Evolutionary conservation across 2,113 vertebrate species (phyloP), one percentile per base, ranked within the genome.

Genomic region (Cryptotis parvus): DNA sequence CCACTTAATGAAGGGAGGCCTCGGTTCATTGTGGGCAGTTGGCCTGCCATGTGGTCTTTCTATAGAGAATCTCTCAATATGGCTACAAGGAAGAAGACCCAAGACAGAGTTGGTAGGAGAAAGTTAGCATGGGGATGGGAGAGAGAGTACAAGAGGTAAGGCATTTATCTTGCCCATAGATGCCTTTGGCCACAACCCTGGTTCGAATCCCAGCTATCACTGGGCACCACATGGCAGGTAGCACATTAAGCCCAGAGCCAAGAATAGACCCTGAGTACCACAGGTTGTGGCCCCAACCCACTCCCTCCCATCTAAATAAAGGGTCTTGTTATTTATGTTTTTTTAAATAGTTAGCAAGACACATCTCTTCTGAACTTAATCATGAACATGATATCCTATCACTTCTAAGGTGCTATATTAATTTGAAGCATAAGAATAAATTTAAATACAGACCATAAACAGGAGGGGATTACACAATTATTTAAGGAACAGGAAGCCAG

Each of bases 41-140:
- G 84, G n/a, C 37, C 81, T 92, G 68, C 12, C 6, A 76, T 14
- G 14, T 49, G 37, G 24, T 6, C 45, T 93, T 91, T 88, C 74
- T 31, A 33, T 26, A 61, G 31, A 87, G 74, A 79, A 58, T 77
- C 49, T 69, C 20, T n/a, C 35, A 91, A 45, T 16, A 52, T 77
- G 43, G 39, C 37, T 66, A 61, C 29, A 85, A 70, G 61, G 61
- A 81, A 87, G 65, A 52, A 26, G 27, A 41, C 5, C 43, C 72
- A 33, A 86, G 72, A 52, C 29, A 52, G 31, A 74, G 29, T 18
- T 43, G 79, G n/a, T 41, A 63, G 88, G 43, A 45, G 24, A 69
- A 9, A 68, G 70, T 35, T 58, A 65, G n/a, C 18, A 58, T 22
- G 22, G 55, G 6, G 55, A 18, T 58, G 55, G 55, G 4, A 58